Evolutionary conservation across 2,113 vertebrate genomes (phyloP).

Genomic region (Scomber japonicus): DNA sequence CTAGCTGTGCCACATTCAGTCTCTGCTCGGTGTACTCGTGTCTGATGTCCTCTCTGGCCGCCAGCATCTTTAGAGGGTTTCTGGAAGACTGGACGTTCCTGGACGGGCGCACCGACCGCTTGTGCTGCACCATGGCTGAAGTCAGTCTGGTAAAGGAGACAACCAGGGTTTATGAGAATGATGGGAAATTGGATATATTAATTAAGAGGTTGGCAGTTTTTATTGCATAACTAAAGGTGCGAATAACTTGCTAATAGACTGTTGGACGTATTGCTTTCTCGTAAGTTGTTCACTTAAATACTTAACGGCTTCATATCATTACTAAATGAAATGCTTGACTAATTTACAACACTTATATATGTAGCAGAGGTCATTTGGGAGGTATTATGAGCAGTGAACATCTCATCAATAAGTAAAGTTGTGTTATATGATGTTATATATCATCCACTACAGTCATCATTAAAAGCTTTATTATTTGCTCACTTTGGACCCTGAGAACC

Average conservation of each 20-base stretch:
- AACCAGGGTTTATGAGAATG: background rate
- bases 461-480: slow-evolving; percentile 46
- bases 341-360: too few relatives aligned
- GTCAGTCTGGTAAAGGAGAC: slow-evolving; percentile 82
- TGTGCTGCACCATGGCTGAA: slow-evolving; percentile 94
- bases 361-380: too few relatives aligned
- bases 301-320: too few relatives aligned
- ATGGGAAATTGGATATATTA: background rate
- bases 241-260: too few relatives aligned
- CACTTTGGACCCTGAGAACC: slow-evolving; percentile 93
- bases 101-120: slow-evolving; percentile 90
- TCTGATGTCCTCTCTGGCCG: slow-evolving; percentile 93
- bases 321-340: too few relatives aligned
- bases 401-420: background rate
- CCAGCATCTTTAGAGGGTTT: slow-evolving; percentile 94
- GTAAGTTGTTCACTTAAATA: too few relatives aligned
- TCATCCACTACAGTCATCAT: background rate
- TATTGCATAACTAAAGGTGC: too few relatives aligned
- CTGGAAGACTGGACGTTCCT: slow-evolving; percentile 93
- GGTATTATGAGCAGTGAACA: too few relatives aligned
- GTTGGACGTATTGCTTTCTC: too few relatives aligned
- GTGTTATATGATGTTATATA: background rate
- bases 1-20: slow-evolving; percentile 93
- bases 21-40: slow-evolving; percentile 96
- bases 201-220: too few relatives aligned